These are phyloP conservation scores for Drosophila grimshawi DNA, from an alignment of 1,140 invertebrate genomes.

Conservation along the genomic window DNA sequence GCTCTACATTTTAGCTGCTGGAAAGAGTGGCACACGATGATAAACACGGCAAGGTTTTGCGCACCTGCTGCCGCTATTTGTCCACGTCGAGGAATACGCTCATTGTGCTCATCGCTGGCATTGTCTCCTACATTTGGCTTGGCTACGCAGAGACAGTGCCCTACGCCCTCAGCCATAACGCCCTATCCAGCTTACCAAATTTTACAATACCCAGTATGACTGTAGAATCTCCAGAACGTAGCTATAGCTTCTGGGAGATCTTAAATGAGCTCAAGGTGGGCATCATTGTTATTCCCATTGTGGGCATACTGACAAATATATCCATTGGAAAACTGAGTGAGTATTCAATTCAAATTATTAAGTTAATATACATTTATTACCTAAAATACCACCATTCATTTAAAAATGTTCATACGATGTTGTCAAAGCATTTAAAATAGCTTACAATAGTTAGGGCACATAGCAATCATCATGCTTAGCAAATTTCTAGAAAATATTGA, in stretches of 20 bases:
- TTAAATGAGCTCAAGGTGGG: conserved; percentile 88
- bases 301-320: conserved; percentile 93
- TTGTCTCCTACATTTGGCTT: conserved; percentile 86
- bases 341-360: conserved; percentile 53
- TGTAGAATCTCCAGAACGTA: conserved; percentile 86
- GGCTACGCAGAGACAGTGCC: conserved; percentile 42
- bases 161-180: conserved; percentile 80
- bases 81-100: conserved; percentile 91
- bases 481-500: too few relatives aligned
- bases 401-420: too few relatives aligned
- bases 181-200: conserved; percentile 88
- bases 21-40: conserved; percentile 55
- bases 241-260: conserved; percentile 87
- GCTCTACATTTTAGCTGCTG: conserved; percentile 37
- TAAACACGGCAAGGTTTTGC: conserved; percentile 85
- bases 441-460: too few relatives aligned
- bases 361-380: background rate
- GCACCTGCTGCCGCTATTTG: conserved; percentile 69
- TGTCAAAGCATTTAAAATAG: too few relatives aligned
- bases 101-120: conserved; percentile 89
- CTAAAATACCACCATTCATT: too few relatives aligned
- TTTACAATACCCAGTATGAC: conserved; percentile 87
- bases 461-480: too few relatives aligned
- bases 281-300: conserved; percentile 90
- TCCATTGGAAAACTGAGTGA: conserved; percentile 94